Evolutionary conservation across 1,140 invertebrate species (phyloP), one percentile per base, ranked within the genome.

Genomic region (Euschistus heros): DNA sequence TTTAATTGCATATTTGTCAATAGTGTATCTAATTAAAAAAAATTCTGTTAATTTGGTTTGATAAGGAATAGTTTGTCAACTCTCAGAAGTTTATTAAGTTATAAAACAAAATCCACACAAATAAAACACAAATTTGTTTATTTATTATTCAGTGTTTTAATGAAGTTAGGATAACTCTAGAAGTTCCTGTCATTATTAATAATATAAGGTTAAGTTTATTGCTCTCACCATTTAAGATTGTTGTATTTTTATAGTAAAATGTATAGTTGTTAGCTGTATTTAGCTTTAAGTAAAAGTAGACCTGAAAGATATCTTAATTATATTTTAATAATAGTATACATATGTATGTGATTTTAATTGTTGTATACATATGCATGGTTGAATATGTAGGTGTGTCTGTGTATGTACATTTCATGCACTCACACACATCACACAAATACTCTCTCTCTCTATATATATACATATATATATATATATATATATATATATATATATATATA

Each of bases 181-280:
- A 50, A 50, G 47, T 50, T 50, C 47, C 47, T 50, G n/a, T 50
- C 47, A 20, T 18, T 20, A 20, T n/a, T 50, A 37, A 10, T 37
- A 37, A 37, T 37, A 37, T 50, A 20, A 50, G 22, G 2, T 50
- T 50, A 50, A 50, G 47, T 20, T 50, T 50, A 50, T 10, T 22
- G 22, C n/a, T 13, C 47, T 50, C 47, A 50, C n/a, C 47, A 50
- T 20, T 50, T 20, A 50, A 50, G 22, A 50, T 20, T 50, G 47
- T 50, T 50, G 47, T 50, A 50, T 50, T 50, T 50, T 50, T 50
- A 4, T 50, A 50, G 47, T 4, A 22, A 50, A 50, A 50, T 50
- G 22, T 50, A 50, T 18, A 20, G 22, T 20, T 50, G n/a, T 37
- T 50, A 50, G 47, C 47, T 20, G 47, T 50, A 50, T 50, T 50